Base-by-base conservation (phyloP, 1,140 invertebrate genomes). In the Caenorhabditis inopinata region DNA sequence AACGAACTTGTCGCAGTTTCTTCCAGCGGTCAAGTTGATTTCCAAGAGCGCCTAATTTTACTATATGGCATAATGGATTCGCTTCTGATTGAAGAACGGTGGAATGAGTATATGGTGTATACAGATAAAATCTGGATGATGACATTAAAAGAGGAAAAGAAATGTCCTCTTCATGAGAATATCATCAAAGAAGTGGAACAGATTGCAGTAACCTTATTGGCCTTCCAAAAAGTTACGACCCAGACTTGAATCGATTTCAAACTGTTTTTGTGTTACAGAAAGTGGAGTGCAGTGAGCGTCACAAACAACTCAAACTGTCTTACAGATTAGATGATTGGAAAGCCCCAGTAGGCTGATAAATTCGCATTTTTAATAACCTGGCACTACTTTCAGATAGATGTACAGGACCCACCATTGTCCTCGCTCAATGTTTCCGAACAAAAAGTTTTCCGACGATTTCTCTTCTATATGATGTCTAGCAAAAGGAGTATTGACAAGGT, bases 81-180 rank as follows among this genome's bases (percentile, higher is more conserved):
- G 11, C 6, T 68, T 38, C 23, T 68, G n/a, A 68, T 68, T 9
- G 58, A 68, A 38, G 58, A 68, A 38, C 14, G 58, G 21, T 68
- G 58, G 58, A 68, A 68, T 68, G 58, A 68, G 3, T 68, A 68
- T 27, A 38, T 68, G 58, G 32, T 68, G n/a, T 68, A 68, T 42
- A 68, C 58, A 7, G 58, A 68, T 68, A 68, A 68, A 68, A 38
- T 68, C 7, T 68, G 58, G 58, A 68, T 68, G 58, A 68, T 68
- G 58, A 38, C 32, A n/a, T 38, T 68, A 32, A 68, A 68, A 68
- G 58, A 68, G 38, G 58, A 35, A 5, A 68, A 38, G 27, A 68
- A 12, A 38, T 68, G 32, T 18, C 16, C 32, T 7, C 32, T 68
- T 18, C 38, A 21, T 2, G 58, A 38, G 1, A 68, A 68, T 42